Evolutionary conservation across 2,797 vertebrate species (phyloP).

Genomic region (Ciconia nigra): DNA sequence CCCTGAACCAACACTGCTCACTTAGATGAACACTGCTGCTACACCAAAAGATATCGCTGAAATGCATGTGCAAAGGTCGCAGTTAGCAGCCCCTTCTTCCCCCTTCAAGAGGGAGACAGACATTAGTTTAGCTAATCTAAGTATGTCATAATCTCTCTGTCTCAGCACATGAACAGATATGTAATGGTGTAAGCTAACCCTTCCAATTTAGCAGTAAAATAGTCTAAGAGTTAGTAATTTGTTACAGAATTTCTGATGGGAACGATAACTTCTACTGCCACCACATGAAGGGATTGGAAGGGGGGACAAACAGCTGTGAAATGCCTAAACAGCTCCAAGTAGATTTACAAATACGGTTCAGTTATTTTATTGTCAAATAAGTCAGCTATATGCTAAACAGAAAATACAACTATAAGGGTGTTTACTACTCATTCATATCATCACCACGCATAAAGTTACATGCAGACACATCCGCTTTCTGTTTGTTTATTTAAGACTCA

Average conservation of each 20-base stretch:
- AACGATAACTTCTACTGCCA: neutral
- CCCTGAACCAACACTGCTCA: neutral
- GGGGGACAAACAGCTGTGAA: neutral
- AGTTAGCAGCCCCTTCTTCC: neutral
- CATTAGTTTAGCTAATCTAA: neutral
- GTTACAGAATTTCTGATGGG: neutral
- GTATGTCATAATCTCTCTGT: neutral
- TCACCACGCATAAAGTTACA: neutral
- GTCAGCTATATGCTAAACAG: neutral
- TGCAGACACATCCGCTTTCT: neutral
- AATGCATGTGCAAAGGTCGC: neutral
- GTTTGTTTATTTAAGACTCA: constrained; percentile 37
- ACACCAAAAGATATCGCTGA: neutral
- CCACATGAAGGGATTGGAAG: neutral
- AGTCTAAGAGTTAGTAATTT: neutral
- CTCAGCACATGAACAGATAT: neutral
- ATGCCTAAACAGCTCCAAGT: neutral
- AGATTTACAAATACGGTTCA: neutral
- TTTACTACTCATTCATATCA: neutral
- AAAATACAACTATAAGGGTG: neutral
- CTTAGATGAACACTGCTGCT: neutral
- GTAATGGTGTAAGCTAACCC: neutral
- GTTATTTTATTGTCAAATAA: neutral
- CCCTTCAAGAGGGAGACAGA: neutral
- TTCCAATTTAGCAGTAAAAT: neutral